Evolutionary conservation across 2,888 invertebrate species (phyloP).

Genomic region (Acanthoscelides obtectus): DNA sequence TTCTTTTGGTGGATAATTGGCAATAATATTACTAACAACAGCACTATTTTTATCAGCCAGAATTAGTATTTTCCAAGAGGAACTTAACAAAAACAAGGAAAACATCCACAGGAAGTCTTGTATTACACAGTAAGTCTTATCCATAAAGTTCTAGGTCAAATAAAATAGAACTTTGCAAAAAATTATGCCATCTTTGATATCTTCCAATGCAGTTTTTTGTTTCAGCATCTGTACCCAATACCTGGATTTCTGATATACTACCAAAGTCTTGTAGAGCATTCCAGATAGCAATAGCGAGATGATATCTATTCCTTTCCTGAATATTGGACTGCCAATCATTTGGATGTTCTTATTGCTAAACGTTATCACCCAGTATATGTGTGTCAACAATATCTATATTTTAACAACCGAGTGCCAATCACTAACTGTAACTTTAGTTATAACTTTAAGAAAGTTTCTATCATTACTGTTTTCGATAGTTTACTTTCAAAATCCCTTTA

Average conservation of each 20-base stretch:
- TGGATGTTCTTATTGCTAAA: constrained; percentile 77
- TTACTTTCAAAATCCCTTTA: constrained; percentile 94
- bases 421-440: constrained; percentile 89
- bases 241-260: constrained; percentile 82
- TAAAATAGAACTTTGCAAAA: neutral
- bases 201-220: no score
- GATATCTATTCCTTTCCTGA: constrained; percentile 55
- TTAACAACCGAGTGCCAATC: constrained; percentile 93
- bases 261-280: constrained; percentile 72
- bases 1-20: constrained; percentile 66
- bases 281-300: constrained; percentile 59
- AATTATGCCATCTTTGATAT: no score
- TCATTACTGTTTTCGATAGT: constrained; percentile 92
- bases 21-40: constrained; percentile 74
- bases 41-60: constrained; percentile 90
- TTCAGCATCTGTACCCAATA: constrained; percentile 81
- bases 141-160: no score
- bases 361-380: constrained; percentile 85
- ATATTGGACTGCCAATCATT: constrained; percentile 64
- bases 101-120: constrained; percentile 84
- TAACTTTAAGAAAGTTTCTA: constrained; percentile 92
- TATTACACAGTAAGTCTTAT: constrained; percentile 75
- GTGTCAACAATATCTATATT: constrained; percentile 92
- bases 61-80: constrained; percentile 91
- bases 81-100: constrained; percentile 79